A percentile compares a stretch with the other conserved stretches of the same genome.
phyloP scores from a whole-genome alignment of 2,113 vertebrate genomes.

The Myotis yumanensis region DNA sequence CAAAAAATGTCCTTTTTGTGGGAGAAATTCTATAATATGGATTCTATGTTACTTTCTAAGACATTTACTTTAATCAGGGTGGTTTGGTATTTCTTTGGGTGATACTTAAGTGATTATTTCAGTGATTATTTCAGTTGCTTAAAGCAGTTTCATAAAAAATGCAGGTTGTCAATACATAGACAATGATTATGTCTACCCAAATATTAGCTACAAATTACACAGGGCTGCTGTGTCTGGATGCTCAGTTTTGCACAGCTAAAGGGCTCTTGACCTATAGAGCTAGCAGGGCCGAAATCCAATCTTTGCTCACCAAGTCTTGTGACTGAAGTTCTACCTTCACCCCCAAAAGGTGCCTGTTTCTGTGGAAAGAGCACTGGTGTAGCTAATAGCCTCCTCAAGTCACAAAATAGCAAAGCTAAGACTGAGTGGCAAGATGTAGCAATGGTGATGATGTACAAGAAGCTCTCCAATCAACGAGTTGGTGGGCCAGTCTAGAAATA shows the following conservation, averaged over 20 bases:
- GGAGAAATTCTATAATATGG: not conserved
- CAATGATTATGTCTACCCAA: not conserved
- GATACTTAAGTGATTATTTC: not conserved
- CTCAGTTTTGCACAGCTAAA: not conserved
- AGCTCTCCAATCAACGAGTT: not conserved
- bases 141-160: not conserved
- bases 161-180: not conserved
- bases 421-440: not conserved
- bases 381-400: not conserved
- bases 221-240: fast-evolving
- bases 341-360: not conserved
- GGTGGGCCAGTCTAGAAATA: not conserved
- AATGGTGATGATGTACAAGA: not conserved
- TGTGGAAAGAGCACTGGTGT: not conserved
- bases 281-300: not conserved
- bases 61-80: not conserved
- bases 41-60: not conserved
- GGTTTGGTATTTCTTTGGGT: not conserved
- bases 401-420: not conserved
- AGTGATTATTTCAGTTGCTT: not conserved
- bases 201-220: not conserved
- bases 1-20: not conserved
- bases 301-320: not conserved
- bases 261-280: not conserved
- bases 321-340: not conserved